These are phyloP conservation scores for Vollenhovia emeryi DNA, from an alignment of 1,140 invertebrate genomes.

Conservation along the genomic window DNA sequence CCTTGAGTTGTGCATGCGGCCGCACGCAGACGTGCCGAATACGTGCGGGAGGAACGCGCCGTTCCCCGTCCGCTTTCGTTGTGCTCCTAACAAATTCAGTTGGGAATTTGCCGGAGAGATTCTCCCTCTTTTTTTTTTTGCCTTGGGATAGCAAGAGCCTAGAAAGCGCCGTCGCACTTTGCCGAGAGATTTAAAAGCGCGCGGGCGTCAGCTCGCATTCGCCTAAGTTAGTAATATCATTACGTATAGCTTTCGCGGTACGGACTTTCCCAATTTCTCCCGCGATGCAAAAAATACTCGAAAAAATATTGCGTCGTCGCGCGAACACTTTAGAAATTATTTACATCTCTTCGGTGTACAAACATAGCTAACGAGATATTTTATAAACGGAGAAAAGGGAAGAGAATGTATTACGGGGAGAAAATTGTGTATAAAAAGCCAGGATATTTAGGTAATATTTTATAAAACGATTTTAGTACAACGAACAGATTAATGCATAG, in stretches of 20 bases:
- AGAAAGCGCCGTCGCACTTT: not conserved
- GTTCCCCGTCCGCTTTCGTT: not conserved
- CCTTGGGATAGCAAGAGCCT: not conserved
- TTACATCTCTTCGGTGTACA: not conserved
- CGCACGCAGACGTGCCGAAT: slow-evolving; percentile 12
- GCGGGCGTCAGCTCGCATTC: not conserved
- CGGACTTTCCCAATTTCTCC: not conserved
- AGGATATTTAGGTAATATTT: not conserved
- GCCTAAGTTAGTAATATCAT: slow-evolving; percentile 38
- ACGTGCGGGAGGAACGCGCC: not conserved
- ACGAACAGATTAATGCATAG: not conserved
- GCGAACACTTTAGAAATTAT: slow-evolving; percentile 17
- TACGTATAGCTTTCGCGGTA: not conserved
- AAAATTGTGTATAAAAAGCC: not conserved
- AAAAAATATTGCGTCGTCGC: not conserved
- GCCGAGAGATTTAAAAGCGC: slow-evolving; percentile 25
- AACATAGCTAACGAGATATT: not conserved
- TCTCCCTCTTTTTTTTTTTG: not conserved
- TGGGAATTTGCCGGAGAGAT: slow-evolving; percentile 25
- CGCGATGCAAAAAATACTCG: not conserved
- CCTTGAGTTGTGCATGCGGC: not conserved
- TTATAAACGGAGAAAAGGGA: not conserved
- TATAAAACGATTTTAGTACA: not conserved
- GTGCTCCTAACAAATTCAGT: slow-evolving; percentile 26
- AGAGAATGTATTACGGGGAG: not conserved